Evolutionary conservation across 2,888 invertebrate species (phyloP).

Genomic region (Sthenelais limicola): DNA sequence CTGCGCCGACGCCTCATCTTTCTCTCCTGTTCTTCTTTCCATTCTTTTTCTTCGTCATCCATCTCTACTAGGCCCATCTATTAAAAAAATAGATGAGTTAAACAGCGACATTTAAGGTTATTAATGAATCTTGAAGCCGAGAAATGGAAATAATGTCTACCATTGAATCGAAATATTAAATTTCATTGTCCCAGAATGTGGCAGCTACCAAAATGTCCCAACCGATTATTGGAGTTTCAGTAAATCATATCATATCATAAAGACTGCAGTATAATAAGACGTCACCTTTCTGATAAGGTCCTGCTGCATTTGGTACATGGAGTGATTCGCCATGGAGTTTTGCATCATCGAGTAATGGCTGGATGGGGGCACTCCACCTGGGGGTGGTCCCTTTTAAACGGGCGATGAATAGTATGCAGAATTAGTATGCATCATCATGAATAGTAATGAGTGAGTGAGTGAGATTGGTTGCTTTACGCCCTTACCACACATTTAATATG

Average conservation of each 20-base stretch:
- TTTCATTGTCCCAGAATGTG: too few species aligned
- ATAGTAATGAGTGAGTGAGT: too few species aligned
- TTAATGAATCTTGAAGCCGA: too few species aligned
- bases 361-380: conserved; percentile 26
- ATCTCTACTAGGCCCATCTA: conserved; percentile 37
- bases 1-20: conserved; percentile 6
- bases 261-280: neutral
- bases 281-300: conserved; percentile 29
- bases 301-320: conserved; percentile 33
- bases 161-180: too few species aligned
- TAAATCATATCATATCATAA: neutral
- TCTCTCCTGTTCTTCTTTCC: neutral
- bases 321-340: conserved; percentile 21
- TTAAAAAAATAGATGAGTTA: conserved; percentile 9
- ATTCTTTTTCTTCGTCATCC: conserved; percentile 32
- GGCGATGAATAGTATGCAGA: too few species aligned
- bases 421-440: too few species aligned
- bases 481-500: neutral
- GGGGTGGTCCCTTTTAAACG: too few species aligned
- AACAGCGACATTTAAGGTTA: neutral
- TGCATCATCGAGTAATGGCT: conserved; percentile 31
- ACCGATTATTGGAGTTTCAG: too few species aligned
- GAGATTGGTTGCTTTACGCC: neutral
- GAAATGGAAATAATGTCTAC: too few species aligned
- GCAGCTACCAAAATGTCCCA: too few species aligned